Evolutionary conservation across 2,797 vertebrate genomes (phyloP), one percentile per base, ranked within the genome.

Genomic region (Molossus alvarezi): DNA sequence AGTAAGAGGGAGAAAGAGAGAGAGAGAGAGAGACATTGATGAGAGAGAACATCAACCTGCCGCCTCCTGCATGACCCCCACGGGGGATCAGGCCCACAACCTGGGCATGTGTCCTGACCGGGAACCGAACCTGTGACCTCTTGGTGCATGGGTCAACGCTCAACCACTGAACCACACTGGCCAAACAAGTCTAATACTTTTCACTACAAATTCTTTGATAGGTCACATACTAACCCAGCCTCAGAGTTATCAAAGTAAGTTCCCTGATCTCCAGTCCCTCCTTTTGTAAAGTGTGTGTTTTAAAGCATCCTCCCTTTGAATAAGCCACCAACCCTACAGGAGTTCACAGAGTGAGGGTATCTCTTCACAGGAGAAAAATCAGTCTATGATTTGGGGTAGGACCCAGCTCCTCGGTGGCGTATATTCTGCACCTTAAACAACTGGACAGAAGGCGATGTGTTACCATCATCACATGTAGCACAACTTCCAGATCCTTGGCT

Each of bases 261-360:
- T 45, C n/a, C 57, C 67, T 75, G 57, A 58, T 60, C 17, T 58
- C 45, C 20, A 1, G 5, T 37, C 62, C 71, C 80, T 88, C 51
- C 71, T 65, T 90, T 93, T 6, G 48, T 29, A 53, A 84, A 79
- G 75, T 60, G 33, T 23, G 20, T 7, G 7, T 92, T 87, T 87
- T 48, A 67, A 95, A 96, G 45, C 60, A 45, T 37, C 14, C 13
- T 86, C 64, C 90, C 94, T 96, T 90, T 18, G 65, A 75, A 81
- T 69, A 95, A 87, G 77, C 58, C 48, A 77, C 53, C 71, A 91
- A 77, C 37, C 80, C 58, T 89, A n/a, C 12, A 55, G 71, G 55
- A 57, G 72, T 55, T 58, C 41, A 20, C 57, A 81, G 76, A 33
- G 33, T 4, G 5, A 27, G 13, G 8, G 4, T 33, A 5, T 27